A percentile compares a stretch with the other conserved stretches of the same genome.
Conservation (phyloP, 2,113 vertebrate species). For the Channa maculata region DNA sequence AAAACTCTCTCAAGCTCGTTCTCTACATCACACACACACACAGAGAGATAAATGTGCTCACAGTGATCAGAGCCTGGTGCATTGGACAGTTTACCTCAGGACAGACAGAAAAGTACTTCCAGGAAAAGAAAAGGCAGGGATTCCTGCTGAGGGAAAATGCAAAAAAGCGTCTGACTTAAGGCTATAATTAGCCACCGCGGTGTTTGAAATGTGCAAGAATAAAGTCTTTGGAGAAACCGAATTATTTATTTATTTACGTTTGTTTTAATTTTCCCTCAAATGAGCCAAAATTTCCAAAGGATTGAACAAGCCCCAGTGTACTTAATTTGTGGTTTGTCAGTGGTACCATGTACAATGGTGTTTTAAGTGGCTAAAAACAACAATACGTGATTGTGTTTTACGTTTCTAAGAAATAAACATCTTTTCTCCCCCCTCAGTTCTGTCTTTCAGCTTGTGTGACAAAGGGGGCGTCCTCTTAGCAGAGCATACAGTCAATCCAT, state of each 20-base stretch:
- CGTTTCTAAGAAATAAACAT: not conserved
- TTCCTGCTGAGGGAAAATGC: slow-evolving; percentile 77
- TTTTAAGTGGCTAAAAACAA: not conserved
- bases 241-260: slow-evolving; percentile 78
- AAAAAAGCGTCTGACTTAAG: slow-evolving; percentile 82
- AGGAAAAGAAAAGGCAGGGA: slow-evolving; percentile 75
- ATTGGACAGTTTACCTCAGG: slow-evolving; percentile 77
- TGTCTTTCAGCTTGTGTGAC: slow-evolving; percentile 35
- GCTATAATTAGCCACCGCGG: slow-evolving; percentile 82
- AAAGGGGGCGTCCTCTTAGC: slow-evolving; percentile 10
- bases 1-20: slow-evolving; percentile 7
- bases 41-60: slow-evolving; percentile 61
- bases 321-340: slow-evolving; percentile 13
- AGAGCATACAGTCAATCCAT: slow-evolving; percentile 20
- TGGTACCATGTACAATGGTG: not conserved
- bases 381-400: slow-evolving; percentile 32
- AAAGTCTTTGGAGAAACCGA: slow-evolving; percentile 70
- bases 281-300: slow-evolving; percentile 21
- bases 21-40: slow-evolving; percentile 40
- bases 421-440: slow-evolving; percentile 4
- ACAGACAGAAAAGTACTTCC: slow-evolving; percentile 78
- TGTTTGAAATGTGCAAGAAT: slow-evolving; percentile 78
- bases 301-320: not conserved
- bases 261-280: slow-evolving; percentile 64
- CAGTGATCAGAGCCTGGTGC: slow-evolving; percentile 72